phyloP scores from a whole-genome alignment of 2,797 vertebrate species.

The Gastrophryne carolinensis region DNA sequence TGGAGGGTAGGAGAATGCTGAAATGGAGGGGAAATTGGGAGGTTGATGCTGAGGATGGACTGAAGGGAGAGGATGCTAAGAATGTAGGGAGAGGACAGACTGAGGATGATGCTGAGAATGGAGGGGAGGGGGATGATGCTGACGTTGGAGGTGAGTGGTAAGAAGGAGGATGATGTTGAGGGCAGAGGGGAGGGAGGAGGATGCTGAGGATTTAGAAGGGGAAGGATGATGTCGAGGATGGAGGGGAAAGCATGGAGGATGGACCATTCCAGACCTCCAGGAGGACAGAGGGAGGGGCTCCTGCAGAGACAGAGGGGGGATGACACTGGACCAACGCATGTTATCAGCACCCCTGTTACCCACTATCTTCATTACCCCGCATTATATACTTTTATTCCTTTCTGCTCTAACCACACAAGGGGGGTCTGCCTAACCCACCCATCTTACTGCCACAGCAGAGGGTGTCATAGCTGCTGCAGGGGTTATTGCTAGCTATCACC shows the following conservation, averaged over 20 bases:
- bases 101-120: constrained; percentile 31
- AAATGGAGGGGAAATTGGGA: neutral
- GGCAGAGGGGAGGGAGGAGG: constrained; percentile 34
- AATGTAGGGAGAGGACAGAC: constrained; percentile 49
- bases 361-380: neutral
- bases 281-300: neutral
- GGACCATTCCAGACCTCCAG: neutral
- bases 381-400: neutral
- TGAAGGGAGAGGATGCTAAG: neutral
- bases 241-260: neutral
- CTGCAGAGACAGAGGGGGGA: neutral
- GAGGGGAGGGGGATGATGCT: constrained; percentile 7
- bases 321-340: neutral
- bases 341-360: neutral
- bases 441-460: too few species aligned
- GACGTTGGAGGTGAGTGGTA: neutral
- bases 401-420: too few species aligned
- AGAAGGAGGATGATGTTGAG: neutral
- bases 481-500: too few species aligned
- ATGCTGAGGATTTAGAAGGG: neutral
- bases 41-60: neutral
- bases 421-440: too few species aligned
- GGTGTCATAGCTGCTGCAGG: too few species aligned
- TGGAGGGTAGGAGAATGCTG: constrained; percentile 17
- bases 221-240: neutral